phyloP scores from a whole-genome alignment of 2,888 invertebrate genomes.

The Melanargia galathea region DNA sequence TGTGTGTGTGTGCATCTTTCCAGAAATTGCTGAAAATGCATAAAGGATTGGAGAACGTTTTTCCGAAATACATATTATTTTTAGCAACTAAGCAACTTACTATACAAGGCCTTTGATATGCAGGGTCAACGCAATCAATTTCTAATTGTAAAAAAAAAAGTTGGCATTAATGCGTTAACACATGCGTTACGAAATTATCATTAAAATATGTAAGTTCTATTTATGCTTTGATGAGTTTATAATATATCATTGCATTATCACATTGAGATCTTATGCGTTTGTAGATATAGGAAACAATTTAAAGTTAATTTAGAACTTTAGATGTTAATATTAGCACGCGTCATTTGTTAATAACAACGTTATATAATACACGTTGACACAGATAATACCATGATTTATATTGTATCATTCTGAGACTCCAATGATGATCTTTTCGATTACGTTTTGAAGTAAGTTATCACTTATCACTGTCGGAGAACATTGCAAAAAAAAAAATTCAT shows the following conservation, averaged over 20 bases:
- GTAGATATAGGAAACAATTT: slow-evolving; percentile 16
- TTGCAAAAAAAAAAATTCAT: no score
- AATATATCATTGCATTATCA: not conserved
- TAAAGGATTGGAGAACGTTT: no score
- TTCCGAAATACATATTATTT: no score
- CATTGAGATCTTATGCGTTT: slow-evolving; percentile 8
- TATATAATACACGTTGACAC: slow-evolving; percentile 3
- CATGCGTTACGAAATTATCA: not conserved
- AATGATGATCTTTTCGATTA: not conserved
- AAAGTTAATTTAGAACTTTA: slow-evolving; percentile 18
- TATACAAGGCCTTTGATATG: no score
- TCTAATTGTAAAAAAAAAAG: not conserved
- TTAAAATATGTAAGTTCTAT: not conserved
- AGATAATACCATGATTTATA: slow-evolving; percentile 4
- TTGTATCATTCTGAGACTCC: not conserved
- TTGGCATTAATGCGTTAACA: not conserved
- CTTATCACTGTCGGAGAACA: not conserved
- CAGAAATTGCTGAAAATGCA: no score
- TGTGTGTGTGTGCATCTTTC: no score
- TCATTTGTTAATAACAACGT: slow-evolving; percentile 9
- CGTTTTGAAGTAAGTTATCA: not conserved
- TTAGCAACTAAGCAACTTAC: no score
- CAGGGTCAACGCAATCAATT: not conserved
- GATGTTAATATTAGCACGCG: not conserved
- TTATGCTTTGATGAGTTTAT: slow-evolving; percentile 2